Conservation (phyloP, 2,888 invertebrate species). For the Anthoptus insignis region DNA sequence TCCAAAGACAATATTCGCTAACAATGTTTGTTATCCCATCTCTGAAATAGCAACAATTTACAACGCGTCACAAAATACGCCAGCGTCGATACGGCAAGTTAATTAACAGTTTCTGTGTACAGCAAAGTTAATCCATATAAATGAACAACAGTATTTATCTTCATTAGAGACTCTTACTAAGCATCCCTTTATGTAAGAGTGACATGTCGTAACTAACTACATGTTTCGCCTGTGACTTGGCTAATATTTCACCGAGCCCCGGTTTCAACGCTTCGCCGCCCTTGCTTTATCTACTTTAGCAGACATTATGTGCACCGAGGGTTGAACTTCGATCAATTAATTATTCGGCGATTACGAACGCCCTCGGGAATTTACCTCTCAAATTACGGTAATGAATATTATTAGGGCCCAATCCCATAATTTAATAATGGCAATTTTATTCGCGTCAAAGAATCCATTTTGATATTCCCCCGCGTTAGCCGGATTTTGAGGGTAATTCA, state of each 20-base stretch:
- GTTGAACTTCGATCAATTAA: constrained; percentile 86
- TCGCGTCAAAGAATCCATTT: constrained; percentile 45
- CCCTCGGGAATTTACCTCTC: constrained; percentile 63
- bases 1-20: constrained; percentile 14
- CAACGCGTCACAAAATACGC: constrained; percentile 29
- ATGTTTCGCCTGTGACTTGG: constrained; percentile 79
- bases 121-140: constrained; percentile 80
- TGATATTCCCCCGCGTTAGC: constrained; percentile 36
- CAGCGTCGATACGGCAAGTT: constrained; percentile 42
- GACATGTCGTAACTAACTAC: constrained; percentile 79
- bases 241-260: constrained; percentile 83
- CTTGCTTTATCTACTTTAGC: constrained; percentile 81
- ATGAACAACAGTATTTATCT: constrained; percentile 84
- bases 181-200: constrained; percentile 82
- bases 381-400: constrained; percentile 77
- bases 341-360: constrained; percentile 78
- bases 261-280: constrained; percentile 79
- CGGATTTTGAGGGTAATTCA: constrained; percentile 38
- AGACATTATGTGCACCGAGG: constrained; percentile 81
- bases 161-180: constrained; percentile 83
- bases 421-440: constrained; percentile 56
- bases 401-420: constrained; percentile 69
- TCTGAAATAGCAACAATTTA: constrained; percentile 27
- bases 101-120: constrained; percentile 68
- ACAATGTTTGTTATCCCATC: constrained; percentile 33